A percentile compares a stretch with the other conserved stretches of the same genome.
Evolutionary conservation across 2,113 vertebrate species (phyloP).

Genomic region (Rhagologus leucostigma): DNA sequence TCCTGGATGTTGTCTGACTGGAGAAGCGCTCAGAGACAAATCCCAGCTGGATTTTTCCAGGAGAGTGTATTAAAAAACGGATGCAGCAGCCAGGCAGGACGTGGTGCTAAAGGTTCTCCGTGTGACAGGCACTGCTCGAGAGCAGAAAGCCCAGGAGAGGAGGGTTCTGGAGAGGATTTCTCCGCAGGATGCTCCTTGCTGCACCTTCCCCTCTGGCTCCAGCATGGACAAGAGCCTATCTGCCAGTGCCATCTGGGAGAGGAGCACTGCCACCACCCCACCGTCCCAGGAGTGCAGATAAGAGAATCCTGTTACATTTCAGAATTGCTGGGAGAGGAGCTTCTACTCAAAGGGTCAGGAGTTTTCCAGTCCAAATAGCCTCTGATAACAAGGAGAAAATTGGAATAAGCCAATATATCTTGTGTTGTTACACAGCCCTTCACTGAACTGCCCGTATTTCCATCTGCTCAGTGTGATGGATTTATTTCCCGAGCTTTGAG

Average conservation of each 20-base stretch:
- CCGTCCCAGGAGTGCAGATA: background rate
- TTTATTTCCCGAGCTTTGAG: background rate
- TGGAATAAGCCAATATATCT: background rate
- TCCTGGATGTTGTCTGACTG: background rate
- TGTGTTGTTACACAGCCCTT: background rate
- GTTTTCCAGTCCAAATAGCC: background rate
- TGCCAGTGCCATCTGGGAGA: background rate
- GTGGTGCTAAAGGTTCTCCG: accelerated
- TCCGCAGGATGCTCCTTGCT: background rate
- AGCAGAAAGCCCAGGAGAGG: background rate
- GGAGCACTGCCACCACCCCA: background rate
- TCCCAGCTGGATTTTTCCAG: background rate
- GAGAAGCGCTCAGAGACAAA: background rate
- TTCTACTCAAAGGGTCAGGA: background rate
- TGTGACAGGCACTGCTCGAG: background rate
- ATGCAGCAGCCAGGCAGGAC: background rate
- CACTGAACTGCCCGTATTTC: background rate
- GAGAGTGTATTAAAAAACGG: accelerated
- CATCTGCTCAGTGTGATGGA: background rate
- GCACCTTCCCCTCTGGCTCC: background rate
- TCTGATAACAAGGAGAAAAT: background rate
- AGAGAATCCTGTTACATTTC: background rate
- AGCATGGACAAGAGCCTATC: background rate
- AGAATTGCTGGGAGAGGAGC: background rate
- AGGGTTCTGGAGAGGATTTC: background rate